Percentiles rank a stretch among this genome's conserved stretches.
Evolutionary conservation across 2,797 vertebrate genomes (phyloP).

Genomic region (Falco naumanni): DNA sequence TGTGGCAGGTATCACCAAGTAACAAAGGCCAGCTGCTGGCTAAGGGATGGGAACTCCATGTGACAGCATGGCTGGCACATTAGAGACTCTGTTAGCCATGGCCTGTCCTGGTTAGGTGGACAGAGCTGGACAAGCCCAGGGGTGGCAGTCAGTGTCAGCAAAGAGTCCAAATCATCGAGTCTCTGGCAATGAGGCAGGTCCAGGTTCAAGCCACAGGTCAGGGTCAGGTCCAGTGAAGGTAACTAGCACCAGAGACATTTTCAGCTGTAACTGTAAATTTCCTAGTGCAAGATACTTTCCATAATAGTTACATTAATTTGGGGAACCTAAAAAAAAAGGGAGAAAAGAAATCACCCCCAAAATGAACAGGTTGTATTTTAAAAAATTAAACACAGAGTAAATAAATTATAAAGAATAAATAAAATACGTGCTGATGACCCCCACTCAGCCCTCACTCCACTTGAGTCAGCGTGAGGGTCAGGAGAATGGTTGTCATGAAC

Average conservation of each 20-base stretch:
- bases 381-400: not conserved
- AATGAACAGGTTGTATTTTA: not conserved
- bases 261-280: not conserved
- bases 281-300: not conserved
- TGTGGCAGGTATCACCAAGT: not conserved
- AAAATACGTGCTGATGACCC: not conserved
- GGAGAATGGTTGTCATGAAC: not conserved
- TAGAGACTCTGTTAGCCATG: not conserved
- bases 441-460: not conserved
- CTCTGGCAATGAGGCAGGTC: not conserved
- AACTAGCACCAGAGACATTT: not conserved
- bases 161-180: not conserved
- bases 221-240: not conserved
- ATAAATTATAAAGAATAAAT: not conserved
- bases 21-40: not conserved
- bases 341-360: not conserved
- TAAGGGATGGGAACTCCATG: not conserved
- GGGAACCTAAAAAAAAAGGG: not conserved
- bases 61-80: not conserved
- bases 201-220: not conserved
- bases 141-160: accelerated
- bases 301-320: not conserved
- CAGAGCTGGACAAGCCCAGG: not conserved
- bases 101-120: not conserved
- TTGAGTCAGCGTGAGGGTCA: not conserved